These are phyloP conservation scores for Apodemia duryi DNA, from an alignment of 2,888 invertebrate species.

Conservation along the genomic window DNA sequence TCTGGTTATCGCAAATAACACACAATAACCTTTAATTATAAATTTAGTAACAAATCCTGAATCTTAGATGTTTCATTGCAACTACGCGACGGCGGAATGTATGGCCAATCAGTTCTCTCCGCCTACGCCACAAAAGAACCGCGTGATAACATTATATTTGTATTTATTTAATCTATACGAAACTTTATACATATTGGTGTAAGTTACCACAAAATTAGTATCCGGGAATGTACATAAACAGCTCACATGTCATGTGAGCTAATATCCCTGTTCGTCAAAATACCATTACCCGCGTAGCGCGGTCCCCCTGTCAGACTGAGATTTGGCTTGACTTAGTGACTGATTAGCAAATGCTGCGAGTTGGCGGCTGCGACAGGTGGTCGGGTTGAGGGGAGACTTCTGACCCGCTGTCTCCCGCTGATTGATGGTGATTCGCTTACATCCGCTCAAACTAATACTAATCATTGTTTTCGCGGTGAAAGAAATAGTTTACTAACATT, in stretches of 20 bases:
- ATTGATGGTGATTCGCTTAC: conserved; percentile 50
- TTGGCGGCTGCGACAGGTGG: conserved; percentile 68
- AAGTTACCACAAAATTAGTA: conserved; percentile 6
- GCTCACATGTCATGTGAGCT: conserved; percentile 43
- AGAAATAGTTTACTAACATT: background rate
- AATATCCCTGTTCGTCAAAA: conserved; percentile 66
- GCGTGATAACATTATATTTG: too few species aligned
- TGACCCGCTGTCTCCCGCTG: conserved; percentile 61
- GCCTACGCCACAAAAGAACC: too few species aligned
- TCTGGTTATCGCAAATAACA: too few species aligned
- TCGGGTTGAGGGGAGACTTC: conserved; percentile 49
- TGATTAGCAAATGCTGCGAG: conserved; percentile 73
- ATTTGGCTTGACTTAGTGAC: conserved; percentile 75
- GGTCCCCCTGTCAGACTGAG: conserved; percentile 47
- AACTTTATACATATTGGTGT: background rate
- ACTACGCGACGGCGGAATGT: too few species aligned
- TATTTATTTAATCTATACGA: background rate
- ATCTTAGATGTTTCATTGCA: too few species aligned
- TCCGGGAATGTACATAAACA: conserved; percentile 16
- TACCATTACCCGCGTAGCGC: conserved; percentile 51
- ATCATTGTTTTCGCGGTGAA: conserved; percentile 12
- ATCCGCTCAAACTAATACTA: conserved; percentile 19
- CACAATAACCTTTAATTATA: too few species aligned
- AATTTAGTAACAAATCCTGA: too few species aligned
- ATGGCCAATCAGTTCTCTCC: too few species aligned